These are phyloP conservation scores for Hemicentrotus pulcherrimus DNA, from an alignment of 35 echinoderm and acorn worm species.

Conservation along the genomic window DNA sequence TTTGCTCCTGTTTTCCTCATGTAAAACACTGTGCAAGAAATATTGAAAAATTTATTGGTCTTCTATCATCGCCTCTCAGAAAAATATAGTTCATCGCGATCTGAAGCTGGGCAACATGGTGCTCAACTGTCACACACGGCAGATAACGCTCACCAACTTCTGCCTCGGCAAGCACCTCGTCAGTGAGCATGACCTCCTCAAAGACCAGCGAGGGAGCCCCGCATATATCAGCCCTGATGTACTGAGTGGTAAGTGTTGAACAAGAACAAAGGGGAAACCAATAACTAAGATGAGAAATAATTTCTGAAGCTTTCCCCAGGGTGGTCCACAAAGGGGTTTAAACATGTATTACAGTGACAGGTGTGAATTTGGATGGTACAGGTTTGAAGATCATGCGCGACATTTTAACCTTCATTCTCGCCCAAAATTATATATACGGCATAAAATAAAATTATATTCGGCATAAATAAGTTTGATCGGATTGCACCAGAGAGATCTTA, in stretches of 20 bases:
- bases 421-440: no score
- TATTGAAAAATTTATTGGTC: no score
- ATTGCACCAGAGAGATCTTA: no score
- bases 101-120: constrained; percentile 98
- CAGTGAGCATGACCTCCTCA: constrained; percentile 83
- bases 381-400: no score
- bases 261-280: neutral
- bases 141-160: constrained; percentile 94
- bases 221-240: constrained; percentile 99
- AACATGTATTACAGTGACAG: no score
- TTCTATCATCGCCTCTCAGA: constrained; percentile 57
- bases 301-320: neutral
- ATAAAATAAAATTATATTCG: no score
- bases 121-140: constrained; percentile 72
- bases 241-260: constrained; percentile 69
- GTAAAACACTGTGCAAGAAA: no score
- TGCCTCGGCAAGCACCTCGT: constrained; percentile 98
- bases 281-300: neutral
- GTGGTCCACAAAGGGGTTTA: no score
- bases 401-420: no score
- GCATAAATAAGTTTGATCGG: no score
- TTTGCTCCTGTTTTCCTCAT: no score
- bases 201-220: constrained; percentile 95
- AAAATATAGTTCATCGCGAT: constrained; percentile 98
- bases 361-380: no score